Conservation (phyloP, 2,113 vertebrate species). For the Salvelinus alpinus region DNA sequence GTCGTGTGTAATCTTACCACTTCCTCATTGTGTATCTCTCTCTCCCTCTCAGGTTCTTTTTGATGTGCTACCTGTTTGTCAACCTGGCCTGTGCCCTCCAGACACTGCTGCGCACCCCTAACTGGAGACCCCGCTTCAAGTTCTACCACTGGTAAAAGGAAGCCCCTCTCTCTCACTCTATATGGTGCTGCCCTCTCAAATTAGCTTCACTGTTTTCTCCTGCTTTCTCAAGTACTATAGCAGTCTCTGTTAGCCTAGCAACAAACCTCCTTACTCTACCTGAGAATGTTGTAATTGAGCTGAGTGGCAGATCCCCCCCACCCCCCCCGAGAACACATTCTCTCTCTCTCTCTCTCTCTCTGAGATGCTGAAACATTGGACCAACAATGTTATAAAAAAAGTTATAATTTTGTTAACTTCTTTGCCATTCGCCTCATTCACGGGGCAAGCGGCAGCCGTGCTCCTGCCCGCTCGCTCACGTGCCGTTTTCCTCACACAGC, state of each 20-base stretch:
- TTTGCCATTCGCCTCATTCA: too few relatives aligned
- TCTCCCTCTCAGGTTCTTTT: constrained; percentile 85
- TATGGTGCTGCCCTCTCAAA: not conserved
- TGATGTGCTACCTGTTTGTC: constrained; percentile 98
- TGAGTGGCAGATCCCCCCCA: too few relatives aligned
- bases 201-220: not conserved
- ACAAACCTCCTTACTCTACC: not conserved
- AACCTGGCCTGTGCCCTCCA: constrained; percentile 95
- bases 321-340: not conserved
- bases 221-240: not conserved
- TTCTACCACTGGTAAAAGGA: constrained; percentile 73
- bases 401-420: too few relatives aligned
- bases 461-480: too few relatives aligned
- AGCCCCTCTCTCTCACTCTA: not conserved
- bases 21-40: not conserved
- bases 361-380: too few relatives aligned
- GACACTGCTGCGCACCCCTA: constrained; percentile 89
- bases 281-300: not conserved
- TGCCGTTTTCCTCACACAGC: too few relatives aligned
- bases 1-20: too few relatives aligned
- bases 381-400: too few relatives aligned
- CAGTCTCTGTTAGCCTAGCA: not conserved
- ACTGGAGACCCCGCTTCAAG: constrained; percentile 84
- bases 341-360: too few relatives aligned
- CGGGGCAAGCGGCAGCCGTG: too few relatives aligned